A percentile compares a stretch with the other conserved stretches of the same genome.
phyloP scores from a whole-genome alignment of 1,140 invertebrate genomes.

The Pemphigus obesinymphae region DNA sequence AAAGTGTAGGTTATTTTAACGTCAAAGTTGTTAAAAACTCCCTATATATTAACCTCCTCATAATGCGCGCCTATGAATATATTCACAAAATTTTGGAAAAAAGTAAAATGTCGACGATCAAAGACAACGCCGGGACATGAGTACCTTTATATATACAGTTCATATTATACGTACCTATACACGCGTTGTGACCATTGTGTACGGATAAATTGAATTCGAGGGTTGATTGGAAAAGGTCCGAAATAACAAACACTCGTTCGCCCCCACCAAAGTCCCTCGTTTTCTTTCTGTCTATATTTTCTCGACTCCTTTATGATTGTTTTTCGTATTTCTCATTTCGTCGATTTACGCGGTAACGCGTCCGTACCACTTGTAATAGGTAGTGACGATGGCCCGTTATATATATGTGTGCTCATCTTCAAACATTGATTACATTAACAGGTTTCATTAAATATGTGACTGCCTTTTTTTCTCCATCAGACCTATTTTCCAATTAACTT shows the following conservation, averaged over 20 bases:
- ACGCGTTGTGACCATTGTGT: no score
- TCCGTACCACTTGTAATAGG: background rate
- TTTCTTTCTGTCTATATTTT: background rate
- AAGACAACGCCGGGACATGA: background rate
- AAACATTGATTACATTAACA: background rate
- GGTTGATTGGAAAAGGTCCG: background rate
- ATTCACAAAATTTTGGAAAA: no score
- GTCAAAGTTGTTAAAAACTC: no score
- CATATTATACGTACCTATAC: no score
- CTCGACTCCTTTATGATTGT: background rate
- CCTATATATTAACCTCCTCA: no score
- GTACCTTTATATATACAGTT: background rate
- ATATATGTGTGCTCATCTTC: background rate
- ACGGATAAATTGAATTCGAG: background rate
- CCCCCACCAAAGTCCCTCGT: no score
- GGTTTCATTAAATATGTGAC: background rate
- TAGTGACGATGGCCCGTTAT: background rate
- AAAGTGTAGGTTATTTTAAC: no score
- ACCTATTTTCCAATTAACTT: background rate
- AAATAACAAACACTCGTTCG: slow-evolving; percentile 23
- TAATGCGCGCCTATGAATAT: no score
- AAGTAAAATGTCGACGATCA: slow-evolving; percentile 2
- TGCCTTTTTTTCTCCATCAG: background rate
- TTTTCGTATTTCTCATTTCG: background rate
- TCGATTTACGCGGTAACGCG: background rate